phyloP scores from a whole-genome alignment of 1,140 invertebrate species.

The Hormaphis cornu region DNA sequence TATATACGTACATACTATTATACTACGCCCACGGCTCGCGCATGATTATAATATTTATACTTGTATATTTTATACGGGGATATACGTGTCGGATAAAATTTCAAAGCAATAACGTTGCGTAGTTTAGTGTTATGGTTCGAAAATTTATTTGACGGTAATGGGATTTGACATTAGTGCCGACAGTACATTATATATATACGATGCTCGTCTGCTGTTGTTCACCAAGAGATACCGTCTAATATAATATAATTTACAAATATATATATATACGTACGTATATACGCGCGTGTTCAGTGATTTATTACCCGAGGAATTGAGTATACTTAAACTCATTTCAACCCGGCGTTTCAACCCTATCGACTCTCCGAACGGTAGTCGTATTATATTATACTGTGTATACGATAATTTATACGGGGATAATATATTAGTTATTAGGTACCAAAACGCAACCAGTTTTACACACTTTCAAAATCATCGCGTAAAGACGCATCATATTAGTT shows the following conservation, averaged over 20 bases:
- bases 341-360: slow-evolving; percentile 20
- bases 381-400: too few relatives aligned
- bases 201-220: background rate
- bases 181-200: slow-evolving; percentile 21
- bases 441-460: too few relatives aligned
- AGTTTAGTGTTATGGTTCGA: slow-evolving; percentile 12
- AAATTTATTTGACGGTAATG: slow-evolving; percentile 26
- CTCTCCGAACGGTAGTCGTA: background rate
- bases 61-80: too few relatives aligned
- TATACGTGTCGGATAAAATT: slow-evolving; percentile 22
- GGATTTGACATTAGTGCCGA: slow-evolving; percentile 31
- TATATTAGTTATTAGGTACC: too few relatives aligned
- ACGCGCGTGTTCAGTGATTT: background rate
- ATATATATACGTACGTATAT: too few relatives aligned
- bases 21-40: slow-evolving; percentile 15
- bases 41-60: too few relatives aligned
- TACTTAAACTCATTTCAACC: slow-evolving; percentile 9
- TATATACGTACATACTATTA: background rate
- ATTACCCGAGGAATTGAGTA: slow-evolving; percentile 1
- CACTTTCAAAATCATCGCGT: too few relatives aligned
- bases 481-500: too few relatives aligned
- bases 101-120: slow-evolving; percentile 16
- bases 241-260: too few relatives aligned
- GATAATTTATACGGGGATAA: too few relatives aligned
- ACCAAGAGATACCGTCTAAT: too few relatives aligned